Conservation (phyloP, 2,113 vertebrate species). For the Phainopepla nitens region DNA sequence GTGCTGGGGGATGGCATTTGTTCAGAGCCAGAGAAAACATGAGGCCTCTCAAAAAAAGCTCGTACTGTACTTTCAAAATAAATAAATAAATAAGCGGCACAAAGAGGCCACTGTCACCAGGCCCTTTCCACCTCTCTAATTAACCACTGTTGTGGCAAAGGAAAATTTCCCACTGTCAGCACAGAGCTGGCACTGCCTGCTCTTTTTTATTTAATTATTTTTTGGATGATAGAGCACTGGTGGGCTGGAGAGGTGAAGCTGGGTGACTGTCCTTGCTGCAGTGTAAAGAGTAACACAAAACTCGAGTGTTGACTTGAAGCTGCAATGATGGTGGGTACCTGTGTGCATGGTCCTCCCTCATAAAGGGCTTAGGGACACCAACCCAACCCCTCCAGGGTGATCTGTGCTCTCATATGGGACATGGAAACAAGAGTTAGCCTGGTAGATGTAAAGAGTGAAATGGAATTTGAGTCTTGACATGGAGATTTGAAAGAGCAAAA, state of each 20-base stretch:
- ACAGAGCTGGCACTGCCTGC: constrained; percentile 40
- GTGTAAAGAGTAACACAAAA: background rate
- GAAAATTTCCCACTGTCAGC: constrained; percentile 55
- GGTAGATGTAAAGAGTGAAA: background rate
- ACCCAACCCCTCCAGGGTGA: background rate
- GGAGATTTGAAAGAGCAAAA: background rate
- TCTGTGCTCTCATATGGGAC: accelerated
- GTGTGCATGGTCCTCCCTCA: accelerated
- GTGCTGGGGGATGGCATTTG: constrained; percentile 64
- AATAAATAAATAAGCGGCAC: constrained; percentile 64
- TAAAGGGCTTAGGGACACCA: background rate
- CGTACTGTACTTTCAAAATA: constrained; percentile 40
- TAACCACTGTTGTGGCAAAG: constrained; percentile 53
- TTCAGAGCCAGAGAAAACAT: constrained; percentile 69
- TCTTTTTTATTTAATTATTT: background rate
- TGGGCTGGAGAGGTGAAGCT: background rate
- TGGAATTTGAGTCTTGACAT: accelerated
- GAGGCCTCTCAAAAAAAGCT: constrained; percentile 67
- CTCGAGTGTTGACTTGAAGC: background rate
- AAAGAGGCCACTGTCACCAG: constrained; percentile 67
- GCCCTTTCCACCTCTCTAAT: constrained; percentile 53
- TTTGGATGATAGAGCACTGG: background rate
- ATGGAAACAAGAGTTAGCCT: accelerated
- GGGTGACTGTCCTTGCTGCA: background rate
- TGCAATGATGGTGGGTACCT: background rate